Evolutionary conservation across 2,888 invertebrate genomes (phyloP), one percentile per base, ranked within the genome.

Genomic region (Seira ritae): DNA sequence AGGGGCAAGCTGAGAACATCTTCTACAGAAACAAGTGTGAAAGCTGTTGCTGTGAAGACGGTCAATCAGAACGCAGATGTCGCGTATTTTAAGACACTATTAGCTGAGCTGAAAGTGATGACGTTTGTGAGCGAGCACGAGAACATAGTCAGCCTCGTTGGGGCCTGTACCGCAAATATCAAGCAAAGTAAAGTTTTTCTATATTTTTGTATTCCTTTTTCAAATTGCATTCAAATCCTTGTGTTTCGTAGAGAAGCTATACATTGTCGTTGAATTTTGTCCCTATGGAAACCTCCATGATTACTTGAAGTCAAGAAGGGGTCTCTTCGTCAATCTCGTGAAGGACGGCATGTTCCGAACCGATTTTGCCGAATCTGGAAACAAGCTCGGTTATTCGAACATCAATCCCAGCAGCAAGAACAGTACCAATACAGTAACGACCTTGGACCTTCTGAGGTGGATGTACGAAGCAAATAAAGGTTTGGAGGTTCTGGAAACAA

Each of bases 181-280:
- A 82, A 77, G 46, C 23, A 68, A 62, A 82, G 81, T 81, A 65
- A 23, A 12, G 12, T 46, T n/a, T n/a, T n/a, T n/a, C n/a, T n/a
- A 73, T 23, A 23, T 60, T 50, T 74, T 75, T 46, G 1, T 17
- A 31, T 50, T 10, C 10, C 19, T 62, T 24, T n/a, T n/a, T n/a
- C n/a, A n/a, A n/a, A n/a, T n/a, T n/a, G n/a, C n/a, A n/a, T n/a
- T 15, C n/a, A 62, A 62, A 62, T 6, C 20, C 8, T 4, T 62
- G 4, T 20, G 10, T 68, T 12, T 23, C n/a, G 15, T 24, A 86
- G 86, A 85, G 62, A 83, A 80, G n/a, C 62, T 86, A n/a, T 86
- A 78, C 46, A 75, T 86, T 31, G 85, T 86, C 24, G 85, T 86
- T 31, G 86, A 86, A 37, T 85, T 86, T 19, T 86, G 86, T n/a